Evolutionary conservation across 1,140 invertebrate species (phyloP).

Genomic region (Drosophila quadrilineata): DNA sequence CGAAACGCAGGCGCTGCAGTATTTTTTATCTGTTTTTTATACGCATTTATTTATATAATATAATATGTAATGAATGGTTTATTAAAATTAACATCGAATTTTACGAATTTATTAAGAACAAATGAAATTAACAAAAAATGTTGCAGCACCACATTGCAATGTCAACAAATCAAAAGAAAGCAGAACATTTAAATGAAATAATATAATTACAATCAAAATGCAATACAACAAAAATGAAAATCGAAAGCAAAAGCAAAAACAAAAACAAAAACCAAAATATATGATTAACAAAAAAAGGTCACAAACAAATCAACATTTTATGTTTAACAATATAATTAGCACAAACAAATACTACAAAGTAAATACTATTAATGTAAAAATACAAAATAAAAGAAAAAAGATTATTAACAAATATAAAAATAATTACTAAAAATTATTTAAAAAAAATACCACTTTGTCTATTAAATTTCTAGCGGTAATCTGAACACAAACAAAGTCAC

Average conservation of each 20-base stretch:
- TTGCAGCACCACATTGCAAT: constrained; percentile 13
- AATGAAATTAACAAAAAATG: constrained; percentile 18
- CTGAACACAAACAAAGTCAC: not conserved
- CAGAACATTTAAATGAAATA: constrained; percentile 55
- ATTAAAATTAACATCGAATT: constrained; percentile 78
- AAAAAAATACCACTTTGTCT: too few relatives aligned
- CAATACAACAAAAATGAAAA: constrained; percentile 44
- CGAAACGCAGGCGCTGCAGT: constrained; percentile 15
- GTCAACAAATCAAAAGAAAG: constrained; percentile 55
- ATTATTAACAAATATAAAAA: constrained; percentile 69
- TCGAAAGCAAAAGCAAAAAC: too few relatives aligned
- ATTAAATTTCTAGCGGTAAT: too few relatives aligned
- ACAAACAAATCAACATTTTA: constrained; percentile 49
- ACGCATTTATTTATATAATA: constrained; percentile 65
- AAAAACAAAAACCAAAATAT: constrained; percentile 17
- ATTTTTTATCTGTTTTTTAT: constrained; percentile 65
- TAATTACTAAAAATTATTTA: constrained; percentile 55
- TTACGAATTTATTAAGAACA: constrained; percentile 69
- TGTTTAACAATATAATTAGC: constrained; percentile 73
- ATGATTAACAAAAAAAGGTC: constrained; percentile 30
- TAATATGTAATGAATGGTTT: constrained; percentile 61
- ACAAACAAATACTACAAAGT: constrained; percentile 66
- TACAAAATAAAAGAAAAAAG: constrained; percentile 24
- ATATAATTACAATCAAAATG: constrained; percentile 66
- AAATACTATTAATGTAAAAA: constrained; percentile 78